Base-by-base conservation (phyloP, 2,113 vertebrate species). In the Tetraodon nigroviridis region DNA sequence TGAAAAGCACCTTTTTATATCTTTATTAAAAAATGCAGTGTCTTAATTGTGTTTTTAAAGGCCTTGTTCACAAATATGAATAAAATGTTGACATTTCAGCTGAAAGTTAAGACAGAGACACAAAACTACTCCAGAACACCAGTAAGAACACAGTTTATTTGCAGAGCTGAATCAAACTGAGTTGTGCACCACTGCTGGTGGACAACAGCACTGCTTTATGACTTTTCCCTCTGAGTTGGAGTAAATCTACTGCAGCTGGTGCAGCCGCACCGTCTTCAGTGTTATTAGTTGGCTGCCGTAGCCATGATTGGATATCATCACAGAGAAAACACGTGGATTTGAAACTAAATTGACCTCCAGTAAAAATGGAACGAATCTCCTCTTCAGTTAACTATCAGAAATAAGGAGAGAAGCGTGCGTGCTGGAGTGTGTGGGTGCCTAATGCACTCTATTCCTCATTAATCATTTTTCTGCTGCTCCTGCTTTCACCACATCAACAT, bases 341-440 rank as follows among this genome's bases (percentile, higher is more conserved):
- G 53, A 74, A 75, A 64, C 52, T 64, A 76, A 80, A 83, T 79
- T 52, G 81, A 76, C 69, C 66, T 80, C 67, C 69, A 79, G 82
- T 84, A 63, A 79, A 65, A 86, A 81, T 64, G 58, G 80, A 79
- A 79, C 58, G 65, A 76, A 60, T 69, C 56, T 79, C 53, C 49
- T 77, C 74, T 72, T 71, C 58, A 62, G 60, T 47, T 42, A 51
- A 63, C 57, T 63, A 71, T 80, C 51, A 56, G 24, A 41, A 47
- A 73, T 53, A 70, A 51, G 32, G 67, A 64, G 46, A 40, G 42
- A 18, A 65, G 19, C 11, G 20, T 37, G 42, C 55, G 52, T 14
- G 55, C 22, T 40, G 42, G 48, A 53, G 37, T 59, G 18, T 1
- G 3, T 2, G 59, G 59, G 24, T 46, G 49, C 55, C 37, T 71